Evolutionary conservation across 2,888 invertebrate genomes (phyloP), one percentile per base, ranked within the genome.

Genomic region (Habroteleia sp.): DNA sequence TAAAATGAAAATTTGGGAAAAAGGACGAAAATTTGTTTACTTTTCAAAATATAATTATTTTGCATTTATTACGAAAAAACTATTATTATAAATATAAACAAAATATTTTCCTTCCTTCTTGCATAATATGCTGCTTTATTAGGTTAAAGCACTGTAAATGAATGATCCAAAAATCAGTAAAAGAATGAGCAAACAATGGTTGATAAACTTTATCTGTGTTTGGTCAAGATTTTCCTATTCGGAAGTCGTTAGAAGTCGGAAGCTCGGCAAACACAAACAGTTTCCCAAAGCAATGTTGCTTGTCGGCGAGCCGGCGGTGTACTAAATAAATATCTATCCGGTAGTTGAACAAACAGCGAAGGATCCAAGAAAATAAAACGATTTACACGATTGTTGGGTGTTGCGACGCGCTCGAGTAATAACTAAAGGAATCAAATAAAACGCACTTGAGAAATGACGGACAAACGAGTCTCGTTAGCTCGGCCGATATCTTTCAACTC

Each of bases 391-490:
- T 65, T 54, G 65, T 62, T 31, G 48, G 60, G 69, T 54, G 46
- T 66, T 46, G 50, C 44, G 29, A 48, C 25, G 69, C 39, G 42
- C 54, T 23, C 17, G 10, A 62, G 20, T 48, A 27, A 65, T 72
- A 65, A 71, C 29, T n/a, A 46, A 63, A 54, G 54, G 27, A 33
- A 62, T 48, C 46, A 56, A 66, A 62, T 48, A 56, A 62, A 56
- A 17, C 29, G 27, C 16, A 10, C 10, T 46, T 20, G 68, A 68
- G 66, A 62, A 54, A 69, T 60, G 71, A 65, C 44, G 68, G 46
- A 69, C 56, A 72, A 63, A 72, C 63, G 73, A 74, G 65, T 20
- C 62, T 72, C 72, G 71, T 72, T 66, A 76, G 42, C 62, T 48
- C 72, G 63, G 39, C 56, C 72, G 63, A 71, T 71, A 71, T 71